phyloP scores from a whole-genome alignment of 2,113 vertebrate species.

The Zeus faber region DNA sequence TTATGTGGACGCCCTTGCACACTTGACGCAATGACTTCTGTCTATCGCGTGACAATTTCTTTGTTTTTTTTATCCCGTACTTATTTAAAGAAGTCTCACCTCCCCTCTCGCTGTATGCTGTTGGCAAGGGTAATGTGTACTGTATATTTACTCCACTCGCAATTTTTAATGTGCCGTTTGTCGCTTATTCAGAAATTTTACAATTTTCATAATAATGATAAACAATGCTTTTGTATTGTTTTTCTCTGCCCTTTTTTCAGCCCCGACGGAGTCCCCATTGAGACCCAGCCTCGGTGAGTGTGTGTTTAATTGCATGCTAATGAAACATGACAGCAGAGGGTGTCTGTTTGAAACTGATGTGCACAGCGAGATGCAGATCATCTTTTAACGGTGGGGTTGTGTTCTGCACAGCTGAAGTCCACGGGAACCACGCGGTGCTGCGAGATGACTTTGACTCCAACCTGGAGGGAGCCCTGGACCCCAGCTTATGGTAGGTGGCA shows the following conservation, averaged over 20 bases:
- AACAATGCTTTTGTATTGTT: not conserved
- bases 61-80: no score
- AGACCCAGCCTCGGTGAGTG: conserved; percentile 88
- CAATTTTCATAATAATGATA: no score
- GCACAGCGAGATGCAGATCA: no score
- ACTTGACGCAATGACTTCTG: no score
- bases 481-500: conserved; percentile 89
- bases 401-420: conserved; percentile 84
- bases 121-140: no score
- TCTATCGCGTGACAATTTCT: no score
- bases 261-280: conserved; percentile 87
- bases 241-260: conserved; percentile 67
- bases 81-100: no score
- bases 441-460: conserved; percentile 96
- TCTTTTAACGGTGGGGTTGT: conserved; percentile 28
- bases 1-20: no score
- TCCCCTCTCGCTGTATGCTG: no score
- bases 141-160: no score
- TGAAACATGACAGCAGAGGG: not conserved
- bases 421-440: conserved; percentile 87
- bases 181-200: no score
- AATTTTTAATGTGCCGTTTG: no score
- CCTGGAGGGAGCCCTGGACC: conserved; percentile 84
- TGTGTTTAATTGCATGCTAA: not conserved
- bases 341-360: not conserved